Percentiles rank a stretch among this genome's conserved stretches.
phyloP scores from a whole-genome alignment of 64 coral and sea anemone species.

The Exaiptasia diaphana region DNA sequence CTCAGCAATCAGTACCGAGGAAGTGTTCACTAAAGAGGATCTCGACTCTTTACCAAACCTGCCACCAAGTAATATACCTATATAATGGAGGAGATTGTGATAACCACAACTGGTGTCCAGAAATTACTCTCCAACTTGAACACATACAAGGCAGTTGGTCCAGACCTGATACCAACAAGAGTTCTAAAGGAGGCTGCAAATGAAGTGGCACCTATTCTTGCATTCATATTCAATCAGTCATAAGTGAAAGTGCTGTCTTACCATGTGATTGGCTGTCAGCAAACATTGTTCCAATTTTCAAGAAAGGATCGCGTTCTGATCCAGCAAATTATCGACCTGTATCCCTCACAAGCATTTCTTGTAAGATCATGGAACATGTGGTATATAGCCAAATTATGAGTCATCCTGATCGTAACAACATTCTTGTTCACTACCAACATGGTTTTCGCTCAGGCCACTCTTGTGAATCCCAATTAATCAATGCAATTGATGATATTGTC shows the following conservation, averaged over 20 bases:
- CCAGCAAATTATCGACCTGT: constrained; percentile 7
- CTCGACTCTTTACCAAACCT: too few relatives aligned
- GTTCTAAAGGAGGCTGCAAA: background rate
- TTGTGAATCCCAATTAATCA: constrained; percentile 43
- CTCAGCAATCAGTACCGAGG: background rate
- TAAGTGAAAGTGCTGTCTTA: background rate
- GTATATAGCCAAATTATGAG: background rate
- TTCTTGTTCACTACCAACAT: constrained; percentile 27
- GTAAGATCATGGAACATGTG: constrained; percentile 37
- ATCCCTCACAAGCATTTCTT: constrained; percentile 1
- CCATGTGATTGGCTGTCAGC: constrained; percentile 13
- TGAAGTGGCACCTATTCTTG: background rate
- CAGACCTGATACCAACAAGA: constrained; percentile 22
- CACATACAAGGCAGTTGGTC: constrained; percentile 24
- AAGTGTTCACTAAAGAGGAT: background rate
- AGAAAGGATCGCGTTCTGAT: constrained; percentile 2
- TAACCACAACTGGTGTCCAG: constrained; percentile 14
- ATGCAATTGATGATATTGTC: background rate
- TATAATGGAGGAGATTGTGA: constrained; percentile 17
- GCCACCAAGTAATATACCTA: constrained; percentile 10
- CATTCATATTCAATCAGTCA: constrained; percentile 4
- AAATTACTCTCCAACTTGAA: constrained; percentile 28
- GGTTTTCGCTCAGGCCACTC: constrained; percentile 22
- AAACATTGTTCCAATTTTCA: constrained; percentile 12
- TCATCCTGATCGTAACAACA: background rate